A percentile compares a stretch with the other conserved stretches of the same genome.
phyloP scores from a whole-genome alignment of 2,113 vertebrate genomes.

The Electrona antarctica region DNA sequence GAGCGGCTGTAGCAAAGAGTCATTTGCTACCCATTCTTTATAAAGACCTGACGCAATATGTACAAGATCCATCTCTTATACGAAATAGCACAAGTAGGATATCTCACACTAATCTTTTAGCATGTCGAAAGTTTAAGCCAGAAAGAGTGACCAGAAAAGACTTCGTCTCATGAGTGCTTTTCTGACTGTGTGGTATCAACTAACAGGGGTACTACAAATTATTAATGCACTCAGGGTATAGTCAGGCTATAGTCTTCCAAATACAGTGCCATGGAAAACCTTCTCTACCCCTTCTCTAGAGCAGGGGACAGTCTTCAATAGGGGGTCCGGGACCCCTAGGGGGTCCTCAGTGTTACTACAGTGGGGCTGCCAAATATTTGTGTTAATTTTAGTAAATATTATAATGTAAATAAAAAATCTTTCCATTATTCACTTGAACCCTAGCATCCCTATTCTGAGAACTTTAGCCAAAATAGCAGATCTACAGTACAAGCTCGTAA shows the following conservation, averaged over 20 bases:
- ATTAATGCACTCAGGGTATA: slow-evolving; percentile 43
- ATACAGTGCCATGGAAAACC: background rate
- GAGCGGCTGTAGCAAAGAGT: slow-evolving; percentile 70
- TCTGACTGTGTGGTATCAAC: slow-evolving; percentile 42
- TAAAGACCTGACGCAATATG: slow-evolving; percentile 27
- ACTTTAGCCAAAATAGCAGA: too few relatives aligned
- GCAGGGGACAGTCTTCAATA: too few relatives aligned
- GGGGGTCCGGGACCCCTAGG: too few relatives aligned
- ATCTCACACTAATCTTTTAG: background rate
- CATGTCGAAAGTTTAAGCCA: slow-evolving; percentile 4
- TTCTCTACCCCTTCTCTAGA: too few relatives aligned
- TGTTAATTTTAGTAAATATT: too few relatives aligned
- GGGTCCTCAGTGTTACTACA: too few relatives aligned
- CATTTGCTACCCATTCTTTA: slow-evolving; percentile 38
- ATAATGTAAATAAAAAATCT: too few relatives aligned
- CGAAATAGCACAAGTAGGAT: background rate
- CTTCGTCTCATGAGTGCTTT: slow-evolving; percentile 8
- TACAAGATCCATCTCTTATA: slow-evolving; percentile 44
- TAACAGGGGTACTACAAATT: slow-evolving; percentile 51
- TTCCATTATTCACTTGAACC: too few relatives aligned
- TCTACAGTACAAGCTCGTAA: too few relatives aligned
- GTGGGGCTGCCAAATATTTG: too few relatives aligned
- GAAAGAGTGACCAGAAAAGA: slow-evolving; percentile 19
- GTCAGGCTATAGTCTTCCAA: slow-evolving; percentile 4
- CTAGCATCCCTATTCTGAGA: too few relatives aligned